Evolutionary conservation across 1,140 invertebrate genomes (phyloP), one percentile per base, ranked within the genome.

Genomic region (Drosophila arizonae): DNA sequence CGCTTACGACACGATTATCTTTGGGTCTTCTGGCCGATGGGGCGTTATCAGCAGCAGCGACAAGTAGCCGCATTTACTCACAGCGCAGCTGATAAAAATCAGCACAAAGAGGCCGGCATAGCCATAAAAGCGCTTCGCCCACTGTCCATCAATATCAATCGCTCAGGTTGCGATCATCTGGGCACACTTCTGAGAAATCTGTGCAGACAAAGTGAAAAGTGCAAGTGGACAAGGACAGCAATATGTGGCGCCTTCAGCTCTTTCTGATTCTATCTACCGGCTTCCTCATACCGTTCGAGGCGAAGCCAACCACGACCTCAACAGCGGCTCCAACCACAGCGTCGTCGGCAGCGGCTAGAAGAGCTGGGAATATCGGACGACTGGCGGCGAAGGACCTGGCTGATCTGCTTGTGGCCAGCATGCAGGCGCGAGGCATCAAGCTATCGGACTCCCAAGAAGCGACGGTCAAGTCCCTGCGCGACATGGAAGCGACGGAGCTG

Each of bases 381-480:
- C 39, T 87, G 76, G 82, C 84, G 1, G 79, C 84, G 36, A 87
- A 88, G 63, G 82, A 87, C 74, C 46, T 87, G 24, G 82, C 82
- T n/a, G 82, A 87, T 69, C 54, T 87, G 4, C 82, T 87, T 0
- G 10, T 77, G 62, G 84, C 82, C 55, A 87, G 82, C 63, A 87
- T 88, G 72, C 79, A 87, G 56, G 82, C 84, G 9, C 69, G 82
- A 0, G 63, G 65, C 1, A 46, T 55, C 0, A 79, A 88, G 26
- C 24, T 87, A 13, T 54, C 57, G n/a, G 28, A 36, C 0, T 0
- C 56, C 2, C 82, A 87, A 60, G 52, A 88, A 17, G 24, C 68
- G 8, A 82, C 72, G 1, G 66, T 87, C 21, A 76, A 79, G 43
- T 30, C 60, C 6, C 50, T 87, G 48, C 72, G 69, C 24, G 64